These are phyloP conservation scores for Eustalomyia histrio DNA, from an alignment of 2,888 invertebrate genomes.

Conservation along the genomic window DNA sequence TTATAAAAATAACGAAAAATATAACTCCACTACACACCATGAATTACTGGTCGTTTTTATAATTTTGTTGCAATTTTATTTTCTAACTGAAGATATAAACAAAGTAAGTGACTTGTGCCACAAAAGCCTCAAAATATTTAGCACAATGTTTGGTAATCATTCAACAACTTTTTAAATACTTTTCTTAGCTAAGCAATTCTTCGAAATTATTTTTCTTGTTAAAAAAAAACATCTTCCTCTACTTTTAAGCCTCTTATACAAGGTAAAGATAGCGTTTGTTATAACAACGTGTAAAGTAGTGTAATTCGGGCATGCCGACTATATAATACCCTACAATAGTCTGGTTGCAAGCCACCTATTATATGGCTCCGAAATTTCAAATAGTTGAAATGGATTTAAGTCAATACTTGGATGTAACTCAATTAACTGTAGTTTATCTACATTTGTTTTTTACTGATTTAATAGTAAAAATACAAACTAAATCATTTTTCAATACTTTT, in stretches of 20 bases:
- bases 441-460: no score
- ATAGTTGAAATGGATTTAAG: no score
- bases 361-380: no score
- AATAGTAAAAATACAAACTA: no score
- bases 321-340: no score
- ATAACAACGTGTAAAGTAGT: no score
- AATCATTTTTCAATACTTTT: no score
- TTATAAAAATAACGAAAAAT: neutral
- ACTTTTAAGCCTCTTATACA: neutral
- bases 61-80: slow-evolving; percentile 13
- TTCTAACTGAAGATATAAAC: neutral
- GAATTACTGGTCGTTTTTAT: slow-evolving; percentile 16
- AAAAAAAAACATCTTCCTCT: neutral
- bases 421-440: no score
- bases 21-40: neutral
- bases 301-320: no score
- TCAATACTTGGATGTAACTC: no score
- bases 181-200: slow-evolving; percentile 2
- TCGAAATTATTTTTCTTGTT: neutral
- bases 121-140: slow-evolving; percentile 38
- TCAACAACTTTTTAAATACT: slow-evolving; percentile 11
- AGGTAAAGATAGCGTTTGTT: no score
- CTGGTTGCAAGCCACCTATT: no score
- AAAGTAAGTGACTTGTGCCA: slow-evolving; percentile 27
- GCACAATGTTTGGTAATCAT: slow-evolving; percentile 29